These are phyloP conservation scores for Drosophila macrothrix DNA, from an alignment of 2,888 invertebrate species.

Conservation along the genomic window DNA sequence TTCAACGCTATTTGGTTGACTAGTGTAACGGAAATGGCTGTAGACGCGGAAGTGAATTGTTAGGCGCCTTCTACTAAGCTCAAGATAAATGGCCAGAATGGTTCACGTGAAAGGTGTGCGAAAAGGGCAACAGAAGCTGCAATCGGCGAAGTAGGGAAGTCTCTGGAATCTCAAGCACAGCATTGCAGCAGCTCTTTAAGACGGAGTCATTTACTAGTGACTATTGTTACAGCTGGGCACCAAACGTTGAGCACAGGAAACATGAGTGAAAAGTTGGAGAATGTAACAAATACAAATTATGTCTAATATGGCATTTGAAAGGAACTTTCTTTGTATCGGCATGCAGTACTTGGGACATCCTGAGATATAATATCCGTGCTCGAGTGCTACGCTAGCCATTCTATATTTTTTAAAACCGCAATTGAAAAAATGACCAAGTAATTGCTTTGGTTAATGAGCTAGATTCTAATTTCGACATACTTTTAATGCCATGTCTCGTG, in stretches of 20 bases:
- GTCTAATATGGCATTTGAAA: slow-evolving; percentile 2
- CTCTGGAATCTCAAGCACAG: slow-evolving; percentile 22
- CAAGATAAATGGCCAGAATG: slow-evolving; percentile 44
- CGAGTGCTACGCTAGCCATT: background rate
- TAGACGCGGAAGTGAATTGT: slow-evolving; percentile 79
- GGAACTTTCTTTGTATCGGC: slow-evolving; percentile 1
- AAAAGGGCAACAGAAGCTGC: slow-evolving; percentile 5
- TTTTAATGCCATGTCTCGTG: background rate
- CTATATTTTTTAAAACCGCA: background rate
- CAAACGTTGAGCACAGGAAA: slow-evolving; percentile 5
- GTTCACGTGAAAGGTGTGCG: slow-evolving; percentile 10
- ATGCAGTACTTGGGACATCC: background rate
- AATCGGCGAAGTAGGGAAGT: slow-evolving; percentile 12
- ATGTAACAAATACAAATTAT: slow-evolving; percentile 10
- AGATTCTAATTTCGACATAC: background rate
- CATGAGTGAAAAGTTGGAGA: background rate
- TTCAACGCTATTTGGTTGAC: slow-evolving; percentile 58
- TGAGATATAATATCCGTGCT: slow-evolving; percentile 1
- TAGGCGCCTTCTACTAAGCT: slow-evolving; percentile 67
- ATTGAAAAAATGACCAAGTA: background rate
- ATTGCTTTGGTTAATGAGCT: background rate
- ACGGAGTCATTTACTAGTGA: slow-evolving; percentile 2
- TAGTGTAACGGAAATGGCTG: slow-evolving; percentile 76
- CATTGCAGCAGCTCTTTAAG: slow-evolving; percentile 6
- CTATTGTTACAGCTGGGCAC: slow-evolving; percentile 30